Evolutionary conservation across 2,113 vertebrate genomes (phyloP).

Genomic region (Urocolius indicus): DNA sequence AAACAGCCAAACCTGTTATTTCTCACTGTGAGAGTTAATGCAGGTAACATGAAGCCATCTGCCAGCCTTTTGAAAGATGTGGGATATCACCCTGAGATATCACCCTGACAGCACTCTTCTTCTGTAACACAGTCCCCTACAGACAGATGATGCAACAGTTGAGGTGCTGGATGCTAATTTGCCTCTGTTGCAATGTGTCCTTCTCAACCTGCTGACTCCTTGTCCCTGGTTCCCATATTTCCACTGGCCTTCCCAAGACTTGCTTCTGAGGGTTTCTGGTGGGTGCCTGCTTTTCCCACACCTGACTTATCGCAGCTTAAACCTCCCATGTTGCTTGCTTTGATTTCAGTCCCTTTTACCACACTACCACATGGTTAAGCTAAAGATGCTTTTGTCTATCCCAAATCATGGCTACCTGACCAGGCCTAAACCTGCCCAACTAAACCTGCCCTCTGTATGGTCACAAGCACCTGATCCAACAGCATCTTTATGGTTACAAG

Average conservation of each 20-base stretch:
- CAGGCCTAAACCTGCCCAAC: not conserved
- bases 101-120: not conserved
- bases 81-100: not conserved
- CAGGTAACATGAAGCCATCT: not conserved
- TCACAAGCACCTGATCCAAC: not conserved
- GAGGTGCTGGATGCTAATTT: not conserved
- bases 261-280: not conserved
- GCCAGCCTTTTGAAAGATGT: not conserved
- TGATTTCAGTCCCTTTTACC: not conserved
- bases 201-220: not conserved
- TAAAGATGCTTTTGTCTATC: not conserved
- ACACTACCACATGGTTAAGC: not conserved
- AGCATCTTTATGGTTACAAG: not conserved
- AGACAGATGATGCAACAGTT: constrained; percentile 11
- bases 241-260: not conserved
- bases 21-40: not conserved
- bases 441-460: not conserved
- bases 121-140: not conserved
- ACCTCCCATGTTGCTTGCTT: not conserved
- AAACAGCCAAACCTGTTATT: not conserved
- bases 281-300: not conserved
- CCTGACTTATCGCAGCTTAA: not conserved
- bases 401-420: accelerated
- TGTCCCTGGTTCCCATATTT: not conserved
- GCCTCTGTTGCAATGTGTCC: not conserved